Evolutionary conservation across 2,888 invertebrate genomes (phyloP).

Genomic region (Nymphalis polychloros): DNA sequence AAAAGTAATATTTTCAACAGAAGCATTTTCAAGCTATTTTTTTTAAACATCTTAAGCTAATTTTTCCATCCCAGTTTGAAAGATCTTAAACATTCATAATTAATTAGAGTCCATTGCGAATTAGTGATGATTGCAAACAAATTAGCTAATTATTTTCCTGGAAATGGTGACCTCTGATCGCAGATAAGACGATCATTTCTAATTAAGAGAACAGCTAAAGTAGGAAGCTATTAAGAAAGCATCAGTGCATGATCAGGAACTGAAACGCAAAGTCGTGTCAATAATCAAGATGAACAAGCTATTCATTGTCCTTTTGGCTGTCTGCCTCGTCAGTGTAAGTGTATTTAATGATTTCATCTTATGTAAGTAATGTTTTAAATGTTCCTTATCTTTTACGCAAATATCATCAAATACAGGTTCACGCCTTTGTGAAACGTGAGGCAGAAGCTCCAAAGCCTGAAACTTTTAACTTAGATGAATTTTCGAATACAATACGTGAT

Average conservation of each 20-base stretch:
- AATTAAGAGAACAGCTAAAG: slow-evolving; percentile 46
- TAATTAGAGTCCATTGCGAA: slow-evolving; percentile 23
- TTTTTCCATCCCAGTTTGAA: too few relatives aligned
- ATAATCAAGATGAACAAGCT: slow-evolving; percentile 61
- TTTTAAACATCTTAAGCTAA: too few relatives aligned
- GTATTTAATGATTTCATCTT: slow-evolving; percentile 6
- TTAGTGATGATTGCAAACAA: slow-evolving; percentile 45
- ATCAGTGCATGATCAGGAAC: slow-evolving; percentile 47
- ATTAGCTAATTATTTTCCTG: slow-evolving; percentile 52
- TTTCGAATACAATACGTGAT: slow-evolving; percentile 43
- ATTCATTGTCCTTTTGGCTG: slow-evolving; percentile 57
- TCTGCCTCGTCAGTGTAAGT: slow-evolving; percentile 67
- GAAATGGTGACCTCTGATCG: slow-evolving; percentile 50
- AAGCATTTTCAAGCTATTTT: too few relatives aligned
- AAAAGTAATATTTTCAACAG: too few relatives aligned
- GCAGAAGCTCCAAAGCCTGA: slow-evolving; percentile 41
- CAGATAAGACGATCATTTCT: slow-evolving; percentile 46
- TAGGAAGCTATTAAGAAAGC: slow-evolving; percentile 28
- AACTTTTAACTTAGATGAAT: neutral
- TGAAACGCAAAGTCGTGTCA: slow-evolving; percentile 45
- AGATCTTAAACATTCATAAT: neutral
- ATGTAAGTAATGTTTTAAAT: neutral
- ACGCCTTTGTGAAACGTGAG: slow-evolving; percentile 68
- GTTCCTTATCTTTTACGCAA: neutral
- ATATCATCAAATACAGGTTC: slow-evolving; percentile 48